Conservation (phyloP, 2,113 vertebrate genomes). For the Sinocyclocheilus anshuiensis region DNA sequence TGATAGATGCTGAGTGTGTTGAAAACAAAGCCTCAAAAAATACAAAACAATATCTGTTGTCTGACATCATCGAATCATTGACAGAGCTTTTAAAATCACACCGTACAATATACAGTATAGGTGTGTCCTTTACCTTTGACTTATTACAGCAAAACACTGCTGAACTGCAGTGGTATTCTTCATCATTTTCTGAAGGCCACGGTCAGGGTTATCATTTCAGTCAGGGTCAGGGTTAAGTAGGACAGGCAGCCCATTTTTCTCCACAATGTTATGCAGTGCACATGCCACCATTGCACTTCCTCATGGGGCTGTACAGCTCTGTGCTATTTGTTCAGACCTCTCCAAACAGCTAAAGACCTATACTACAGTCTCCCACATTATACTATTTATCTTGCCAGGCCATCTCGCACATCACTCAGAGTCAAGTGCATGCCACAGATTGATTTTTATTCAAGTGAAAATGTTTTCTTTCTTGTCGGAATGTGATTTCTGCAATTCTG, state of each 20-base stretch:
- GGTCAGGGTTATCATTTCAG: not conserved
- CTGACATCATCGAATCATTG: not conserved
- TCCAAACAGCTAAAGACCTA: not conserved
- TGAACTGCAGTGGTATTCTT: not conserved
- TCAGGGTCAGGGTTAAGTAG: not conserved
- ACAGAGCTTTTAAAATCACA: not conserved
- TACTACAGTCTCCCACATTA: not conserved
- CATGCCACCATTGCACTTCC: not conserved
- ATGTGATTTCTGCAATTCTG: not conserved
- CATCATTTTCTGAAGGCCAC: not conserved
- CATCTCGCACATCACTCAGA: conserved; percentile 4
- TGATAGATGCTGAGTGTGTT: not conserved
- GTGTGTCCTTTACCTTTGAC: not conserved
- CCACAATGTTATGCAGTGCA: not conserved
- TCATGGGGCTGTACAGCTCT: not conserved
- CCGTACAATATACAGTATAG: not conserved
- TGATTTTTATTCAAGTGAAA: conserved; percentile 5
- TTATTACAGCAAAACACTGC: not conserved
- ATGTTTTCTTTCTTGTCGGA: not conserved
- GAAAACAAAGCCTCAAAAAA: not conserved
- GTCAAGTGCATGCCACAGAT: conserved; percentile 16
- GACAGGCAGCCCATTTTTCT: conserved; percentile 6
- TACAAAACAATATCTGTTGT: not conserved
- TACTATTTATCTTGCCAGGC: not conserved
- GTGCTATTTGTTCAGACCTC: conserved; percentile 15